Base-by-base conservation (phyloP, 2,888 invertebrate species). In the Drosophila emarginata region DNA sequence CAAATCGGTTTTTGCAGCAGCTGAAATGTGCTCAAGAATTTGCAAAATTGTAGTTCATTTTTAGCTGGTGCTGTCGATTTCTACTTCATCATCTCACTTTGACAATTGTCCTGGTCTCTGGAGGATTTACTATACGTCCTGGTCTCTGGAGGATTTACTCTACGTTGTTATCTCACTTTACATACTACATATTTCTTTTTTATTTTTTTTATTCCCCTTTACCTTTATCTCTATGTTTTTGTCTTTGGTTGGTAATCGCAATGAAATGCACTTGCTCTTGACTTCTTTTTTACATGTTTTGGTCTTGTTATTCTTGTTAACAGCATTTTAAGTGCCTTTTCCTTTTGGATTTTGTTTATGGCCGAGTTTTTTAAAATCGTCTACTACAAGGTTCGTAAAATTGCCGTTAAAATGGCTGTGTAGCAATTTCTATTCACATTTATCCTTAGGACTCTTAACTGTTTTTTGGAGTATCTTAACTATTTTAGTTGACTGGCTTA, bases 21-120 rank as follows among this genome's bases (percentile, higher is more conserved):
- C 79, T 76, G 80, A 83, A 88, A 79, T 88, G 84, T 88, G 84
- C 75, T 86, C 88, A 83, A 85, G 45, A 81, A 83, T 88, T 69
- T 74, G 74, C 78, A 85, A 82, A 84, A 79, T 85, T 85, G 67
- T 76, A 72, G 70, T 85, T 72, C 72, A 72, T 82, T 82, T 78
- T 79, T 73, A 78, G 76, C 67, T 74, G 70, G 72, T 87, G 68
- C 76, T 87, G 70, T 85, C 82, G 71, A 87, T 52, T 64, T 59
- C 54, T 36, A 14, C 52, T 58, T 26, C 59, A 64, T 45, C 28
- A 64, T 67, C 68, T 59, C 77, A 84, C 81, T 78, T 77, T 57
- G 66, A 67, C 72, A 74, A 77, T 77, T 78, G 78, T 72, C 54
- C 57, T 70, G 53, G 59, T 56, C 59, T 39, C 61, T 66, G 57